phyloP scores from a whole-genome alignment of 2,797 vertebrate genomes.

The Pipistrellus pipistrellus region DNA sequence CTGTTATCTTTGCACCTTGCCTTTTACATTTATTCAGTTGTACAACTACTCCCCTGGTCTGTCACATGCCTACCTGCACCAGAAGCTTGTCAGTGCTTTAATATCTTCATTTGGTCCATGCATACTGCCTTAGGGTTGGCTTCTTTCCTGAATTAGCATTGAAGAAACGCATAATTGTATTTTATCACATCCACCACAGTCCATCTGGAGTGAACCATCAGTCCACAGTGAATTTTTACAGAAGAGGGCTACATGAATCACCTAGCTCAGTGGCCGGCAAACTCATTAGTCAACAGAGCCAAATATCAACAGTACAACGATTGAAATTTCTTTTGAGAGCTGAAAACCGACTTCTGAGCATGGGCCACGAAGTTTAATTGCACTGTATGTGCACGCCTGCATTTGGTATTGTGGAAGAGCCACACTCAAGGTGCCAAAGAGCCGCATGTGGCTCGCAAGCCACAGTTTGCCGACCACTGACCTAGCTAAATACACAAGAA shows the following conservation, averaged over 20 bases:
- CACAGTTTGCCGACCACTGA: neutral
- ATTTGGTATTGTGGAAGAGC: no score
- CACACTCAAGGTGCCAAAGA: no score
- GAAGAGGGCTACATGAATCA: neutral
- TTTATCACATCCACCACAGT: conserved; percentile 47
- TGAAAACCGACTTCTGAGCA: no score
- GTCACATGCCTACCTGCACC: neutral
- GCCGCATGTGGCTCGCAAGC: no score
- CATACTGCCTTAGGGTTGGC: conserved; percentile 23
- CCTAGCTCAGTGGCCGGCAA: neutral
- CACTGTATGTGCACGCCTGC: no score
- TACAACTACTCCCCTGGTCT: neutral
- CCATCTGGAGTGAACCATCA: conserved; percentile 48
- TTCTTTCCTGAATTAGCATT: conserved; percentile 68
- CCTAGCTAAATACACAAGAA: conserved; percentile 50
- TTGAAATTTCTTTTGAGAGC: no score
- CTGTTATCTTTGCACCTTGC: neutral
- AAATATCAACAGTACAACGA: no score
- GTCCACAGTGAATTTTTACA: conserved; percentile 54
- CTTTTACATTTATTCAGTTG: neutral
- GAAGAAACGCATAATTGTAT: conserved; percentile 58
- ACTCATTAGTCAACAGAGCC: no score
- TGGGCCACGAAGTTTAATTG: no score
- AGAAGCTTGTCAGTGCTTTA: conserved; percentile 36
- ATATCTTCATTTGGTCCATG: conserved; percentile 7